Evolutionary conservation across 2,797 vertebrate species (phyloP).

Genomic region (Lophius americanus): DNA sequence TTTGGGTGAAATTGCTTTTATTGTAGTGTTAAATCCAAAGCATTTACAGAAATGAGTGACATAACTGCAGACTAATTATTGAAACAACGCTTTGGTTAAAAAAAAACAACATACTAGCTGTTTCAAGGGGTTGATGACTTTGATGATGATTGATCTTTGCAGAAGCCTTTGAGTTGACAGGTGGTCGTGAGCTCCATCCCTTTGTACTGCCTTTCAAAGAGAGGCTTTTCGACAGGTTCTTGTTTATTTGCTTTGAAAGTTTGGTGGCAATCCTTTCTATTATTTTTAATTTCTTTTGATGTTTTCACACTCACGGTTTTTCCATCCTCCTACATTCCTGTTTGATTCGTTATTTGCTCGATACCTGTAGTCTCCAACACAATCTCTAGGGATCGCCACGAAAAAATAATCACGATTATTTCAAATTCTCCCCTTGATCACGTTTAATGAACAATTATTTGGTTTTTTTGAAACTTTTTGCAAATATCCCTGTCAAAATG

Average conservation of each 20-base stretch:
- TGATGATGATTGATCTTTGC: constrained; percentile 21
- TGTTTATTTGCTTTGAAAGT: constrained; percentile 10
- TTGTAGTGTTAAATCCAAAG: constrained; percentile 19
- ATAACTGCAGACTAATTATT: no score
- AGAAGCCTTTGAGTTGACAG: constrained; percentile 25
- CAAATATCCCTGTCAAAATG: no score
- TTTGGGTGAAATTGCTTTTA: constrained; percentile 17
- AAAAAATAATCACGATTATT: no score
- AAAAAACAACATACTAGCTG: no score
- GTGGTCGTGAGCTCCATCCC: constrained; percentile 29
- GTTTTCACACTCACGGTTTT: background rate
- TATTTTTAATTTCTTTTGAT: background rate
- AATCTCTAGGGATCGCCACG: background rate
- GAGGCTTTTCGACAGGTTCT: background rate
- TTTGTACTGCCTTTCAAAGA: constrained; percentile 24
- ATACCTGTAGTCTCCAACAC: background rate
- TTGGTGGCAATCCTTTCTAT: background rate
- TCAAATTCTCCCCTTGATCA: no score
- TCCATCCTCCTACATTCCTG: background rate
- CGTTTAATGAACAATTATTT: no score
- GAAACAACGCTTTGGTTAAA: no score
- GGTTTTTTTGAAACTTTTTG: no score
- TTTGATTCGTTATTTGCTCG: constrained; percentile 1
- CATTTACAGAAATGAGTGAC: constrained; percentile 5
- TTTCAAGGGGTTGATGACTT: no score